Conservation (phyloP, 2,888 invertebrate species). For the Pristionchus fissidentatus region DNA sequence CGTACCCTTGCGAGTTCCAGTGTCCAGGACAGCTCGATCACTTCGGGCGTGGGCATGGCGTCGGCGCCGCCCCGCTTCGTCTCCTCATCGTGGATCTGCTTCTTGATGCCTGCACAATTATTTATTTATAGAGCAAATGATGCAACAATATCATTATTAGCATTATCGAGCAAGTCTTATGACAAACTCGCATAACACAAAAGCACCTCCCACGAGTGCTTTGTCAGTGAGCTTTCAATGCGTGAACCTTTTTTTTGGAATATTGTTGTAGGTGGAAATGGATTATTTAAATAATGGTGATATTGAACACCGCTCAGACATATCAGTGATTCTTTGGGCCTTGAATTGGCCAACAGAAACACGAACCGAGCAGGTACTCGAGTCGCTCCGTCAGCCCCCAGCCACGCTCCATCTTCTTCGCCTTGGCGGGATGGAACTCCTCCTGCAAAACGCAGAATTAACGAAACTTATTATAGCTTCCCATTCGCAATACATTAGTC, state of each 20-base stretch:
- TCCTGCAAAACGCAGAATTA: conserved; percentile 51
- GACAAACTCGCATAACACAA: too few species aligned
- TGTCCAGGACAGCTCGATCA: conserved; percentile 50
- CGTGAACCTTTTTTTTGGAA: too few species aligned
- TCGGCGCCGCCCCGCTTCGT: not conserved
- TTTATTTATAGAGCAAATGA: too few species aligned
- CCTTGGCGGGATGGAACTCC: conserved; percentile 48
- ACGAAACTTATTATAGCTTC: not conserved
- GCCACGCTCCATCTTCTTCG: conserved; percentile 38
- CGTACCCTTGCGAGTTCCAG: conserved; percentile 50
- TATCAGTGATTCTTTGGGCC: too few species aligned
- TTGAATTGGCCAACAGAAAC: too few species aligned
- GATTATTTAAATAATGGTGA: too few species aligned
- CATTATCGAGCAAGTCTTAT: too few species aligned
- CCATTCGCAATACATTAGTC: not conserved
- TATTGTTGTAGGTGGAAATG: too few species aligned
- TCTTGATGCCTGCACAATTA: not conserved
- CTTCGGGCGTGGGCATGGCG: conserved; percentile 50
- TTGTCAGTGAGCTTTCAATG: too few species aligned
- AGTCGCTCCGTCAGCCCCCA: conserved; percentile 18
- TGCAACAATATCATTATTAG: too few species aligned
- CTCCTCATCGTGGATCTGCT: conserved; percentile 47
- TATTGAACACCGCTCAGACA: too few species aligned
- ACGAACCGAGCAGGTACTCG: conserved; percentile 21
- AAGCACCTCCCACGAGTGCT: too few species aligned